Evolutionary conservation across 2,797 vertebrate genomes (phyloP).

Genomic region (Borostomias antarcticus): DNA sequence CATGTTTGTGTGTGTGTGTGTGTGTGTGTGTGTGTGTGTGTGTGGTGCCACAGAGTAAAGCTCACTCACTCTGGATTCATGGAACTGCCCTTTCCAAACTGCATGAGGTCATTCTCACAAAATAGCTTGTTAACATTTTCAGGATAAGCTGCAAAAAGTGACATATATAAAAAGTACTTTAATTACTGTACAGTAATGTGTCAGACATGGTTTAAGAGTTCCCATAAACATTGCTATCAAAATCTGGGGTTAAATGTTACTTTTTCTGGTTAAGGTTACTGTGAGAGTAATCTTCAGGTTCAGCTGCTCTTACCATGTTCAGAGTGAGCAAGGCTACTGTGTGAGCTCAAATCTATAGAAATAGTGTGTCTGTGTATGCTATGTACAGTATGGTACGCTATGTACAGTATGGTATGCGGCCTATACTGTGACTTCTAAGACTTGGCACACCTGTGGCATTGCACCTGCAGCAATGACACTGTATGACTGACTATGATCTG

Average conservation of each 20-base stretch:
- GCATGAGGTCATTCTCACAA: background rate
- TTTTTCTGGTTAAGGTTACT: too few species aligned
- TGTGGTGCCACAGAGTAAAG: background rate
- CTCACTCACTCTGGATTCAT: background rate
- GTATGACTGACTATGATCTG: background rate
- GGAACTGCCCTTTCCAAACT: background rate
- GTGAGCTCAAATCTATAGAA: background rate
- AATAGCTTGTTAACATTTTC: conserved; percentile 40
- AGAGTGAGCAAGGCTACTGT: background rate
- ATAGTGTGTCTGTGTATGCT: background rate
- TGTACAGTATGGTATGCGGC: background rate
- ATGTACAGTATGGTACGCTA: background rate
- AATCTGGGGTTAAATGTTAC: background rate
- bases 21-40: too few species aligned
- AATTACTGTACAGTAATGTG: background rate
- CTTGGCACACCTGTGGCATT: background rate
- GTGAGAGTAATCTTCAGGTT: background rate
- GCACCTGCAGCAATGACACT: background rate
- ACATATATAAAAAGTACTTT: conserved; percentile 41
- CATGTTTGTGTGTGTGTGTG: too few species aligned
- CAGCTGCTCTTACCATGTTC: background rate
- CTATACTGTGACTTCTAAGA: conserved; percentile 2
- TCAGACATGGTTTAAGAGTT: background rate
- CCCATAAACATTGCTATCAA: background rate
- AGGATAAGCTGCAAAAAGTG: conserved; percentile 41